A percentile compares a stretch with the other conserved stretches of the same genome.
Conservation (phyloP, 2,797 vertebrate species). For the Malacoraja senta region DNA sequence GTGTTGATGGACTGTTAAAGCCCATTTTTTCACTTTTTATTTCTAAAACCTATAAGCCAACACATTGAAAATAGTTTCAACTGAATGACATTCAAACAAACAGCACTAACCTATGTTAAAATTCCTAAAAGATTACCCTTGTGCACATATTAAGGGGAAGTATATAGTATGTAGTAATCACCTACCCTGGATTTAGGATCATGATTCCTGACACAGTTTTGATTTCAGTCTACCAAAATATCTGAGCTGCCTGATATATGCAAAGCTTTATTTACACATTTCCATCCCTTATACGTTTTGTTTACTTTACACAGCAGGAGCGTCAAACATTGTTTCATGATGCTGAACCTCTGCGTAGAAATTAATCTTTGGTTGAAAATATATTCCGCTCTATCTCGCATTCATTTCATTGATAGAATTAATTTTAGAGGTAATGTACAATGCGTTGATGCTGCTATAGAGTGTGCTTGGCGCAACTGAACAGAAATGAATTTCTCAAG, state of each 20-base stretch:
- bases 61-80: background rate
- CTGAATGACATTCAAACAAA: background rate
- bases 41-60: background rate
- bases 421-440: too few species aligned
- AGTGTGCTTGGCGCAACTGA: too few species aligned
- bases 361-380: too few species aligned
- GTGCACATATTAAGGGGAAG: background rate
- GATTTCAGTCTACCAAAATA: background rate
- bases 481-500: too few species aligned
- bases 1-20: background rate
- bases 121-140: background rate
- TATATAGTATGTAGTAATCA: background rate
- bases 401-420: too few species aligned
- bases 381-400: too few species aligned
- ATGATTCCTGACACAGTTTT: background rate
- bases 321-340: background rate
- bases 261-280: slow-evolving; percentile 7
- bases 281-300: background rate
- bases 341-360: background rate
- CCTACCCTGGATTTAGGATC: background rate
- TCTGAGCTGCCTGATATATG: background rate
- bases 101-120: background rate
- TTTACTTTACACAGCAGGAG: background rate
- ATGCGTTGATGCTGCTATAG: too few species aligned
- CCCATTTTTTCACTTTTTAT: background rate